Base-by-base conservation (phyloP, 2,797 vertebrate genomes). In the Myiothlypis chrysogaster region DNA sequence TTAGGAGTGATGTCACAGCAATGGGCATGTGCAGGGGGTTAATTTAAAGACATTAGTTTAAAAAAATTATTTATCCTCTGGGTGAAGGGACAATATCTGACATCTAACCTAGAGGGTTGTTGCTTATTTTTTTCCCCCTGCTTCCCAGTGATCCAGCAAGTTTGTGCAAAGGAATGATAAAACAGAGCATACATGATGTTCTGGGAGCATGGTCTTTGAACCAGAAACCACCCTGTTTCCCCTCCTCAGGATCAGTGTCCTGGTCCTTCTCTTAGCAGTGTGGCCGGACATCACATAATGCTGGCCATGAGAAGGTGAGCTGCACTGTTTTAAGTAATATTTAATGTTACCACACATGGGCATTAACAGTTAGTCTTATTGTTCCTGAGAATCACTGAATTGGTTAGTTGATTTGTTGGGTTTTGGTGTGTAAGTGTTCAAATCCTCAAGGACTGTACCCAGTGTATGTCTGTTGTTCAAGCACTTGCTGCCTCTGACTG, bases 1-100 rank as follows among this genome's bases (percentile, higher is more conserved):
- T 95, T 34, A 69, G 56, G 55, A 91, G 70, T 93, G 94, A 94
- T 88, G 94, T 96, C 85, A 95, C 50, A 66, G 69, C 44, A 86
- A 41, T 0, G 22, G 77, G 47, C 60, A 47, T 44, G 43, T 78
- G 24, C 63, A 80, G 75, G 46, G 64, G 47, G 56, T 81, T 90
- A 78, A 86, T 76, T 93, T 96, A 81, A 96, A 95, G 83, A 66
- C 12, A 59, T 35, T 83, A 34, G 34, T 77, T 82, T 3, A n/a
- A 89, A 80, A 49, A 4, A 9, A 18, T 11, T 43, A 55, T 59
- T 63, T 87, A n/a, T 71, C 30, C 20, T 85, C 57, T 80, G 53
- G 14, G 18, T 32, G 39, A 83, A 50, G 46, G 68, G 46, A 60
- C 14, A 68, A 12, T 24, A 20, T 43, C 32, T 83, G 57, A 25